phyloP scores from a whole-genome alignment of 2,113 vertebrate species.

The Australoheros scitulus region DNA sequence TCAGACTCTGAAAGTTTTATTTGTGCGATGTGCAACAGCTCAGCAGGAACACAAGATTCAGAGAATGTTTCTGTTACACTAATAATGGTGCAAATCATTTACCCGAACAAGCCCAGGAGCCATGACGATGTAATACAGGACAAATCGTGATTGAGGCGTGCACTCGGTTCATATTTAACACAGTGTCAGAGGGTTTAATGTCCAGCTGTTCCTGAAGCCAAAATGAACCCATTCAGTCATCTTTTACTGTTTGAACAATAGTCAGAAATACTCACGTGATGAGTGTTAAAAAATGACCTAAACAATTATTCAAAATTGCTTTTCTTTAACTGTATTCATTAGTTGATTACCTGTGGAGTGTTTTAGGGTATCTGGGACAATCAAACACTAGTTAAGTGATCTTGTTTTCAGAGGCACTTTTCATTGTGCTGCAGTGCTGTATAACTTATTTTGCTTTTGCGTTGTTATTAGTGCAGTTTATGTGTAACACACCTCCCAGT shows the following conservation, averaged over 20 bases:
- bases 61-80: background rate
- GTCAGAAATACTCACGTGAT: background rate
- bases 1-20: constrained; percentile 3
- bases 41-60: background rate
- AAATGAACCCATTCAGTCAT: no score
- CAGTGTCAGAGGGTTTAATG: no score
- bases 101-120: background rate
- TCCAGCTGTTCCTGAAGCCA: no score
- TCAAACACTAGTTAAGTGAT: background rate
- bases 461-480: no score
- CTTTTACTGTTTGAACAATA: no score
- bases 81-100: background rate
- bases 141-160: fast-evolving
- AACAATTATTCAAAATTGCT: background rate
- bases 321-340: background rate
- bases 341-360: background rate
- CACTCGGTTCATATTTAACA: background rate
- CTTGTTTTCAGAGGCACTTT: background rate
- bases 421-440: background rate
- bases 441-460: no score
- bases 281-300: background rate
- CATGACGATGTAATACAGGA: background rate
- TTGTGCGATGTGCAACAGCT: background rate
- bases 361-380: background rate
- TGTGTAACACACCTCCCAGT: background rate